Base-by-base conservation (phyloP, 2,113 vertebrate species). In the Nestor notabilis region DNA sequence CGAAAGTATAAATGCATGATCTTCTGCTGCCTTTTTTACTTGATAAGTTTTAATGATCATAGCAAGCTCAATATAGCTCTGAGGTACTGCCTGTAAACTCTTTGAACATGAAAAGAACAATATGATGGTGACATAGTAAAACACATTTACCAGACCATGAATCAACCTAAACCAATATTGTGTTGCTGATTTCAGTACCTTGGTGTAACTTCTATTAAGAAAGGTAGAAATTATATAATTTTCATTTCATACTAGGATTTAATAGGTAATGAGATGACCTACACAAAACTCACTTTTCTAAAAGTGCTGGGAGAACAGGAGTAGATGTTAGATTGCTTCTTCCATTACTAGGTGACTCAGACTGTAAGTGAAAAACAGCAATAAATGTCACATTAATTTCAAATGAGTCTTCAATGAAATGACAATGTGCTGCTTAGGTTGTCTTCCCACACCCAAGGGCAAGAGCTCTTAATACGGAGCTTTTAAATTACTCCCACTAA, bases 321-420 rank as follows among this genome's bases (percentile, higher is more conserved):
- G 98, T 97, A 90, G 97, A 89, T 29, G 98, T 88, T 50, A 95
- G 25, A 79, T 49, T 98, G 93, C 97, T 96, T 97, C 98, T 99
- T 92, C 97, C 97, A 86, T 98, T 96, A 70, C 89, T 98, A 89
- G 97, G 97, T 5, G 98, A 97, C 97, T 99, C 99, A 76, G 98
- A 98, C 99, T 99, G 88, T 41, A 94, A 97, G 83, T 66, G 95
- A 90, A 95, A 93, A 91, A 95, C 44, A 74, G 90, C 17, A 96
- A 52, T 88, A 87, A 91, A 93, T 25, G 31, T 89, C 78, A 76
- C 7, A 68, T 64, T 63, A 63, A 71, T 92, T 88, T 92, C 50
- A 93, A 69, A 79, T 6, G 15, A 68, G 6, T 33, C 20, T 90
- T 71, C 56, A 91, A 18, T 61, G 84, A 82, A 86, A 76, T n/a